phyloP scores from a whole-genome alignment of 2,888 invertebrate species.

The Timandra comae region DNA sequence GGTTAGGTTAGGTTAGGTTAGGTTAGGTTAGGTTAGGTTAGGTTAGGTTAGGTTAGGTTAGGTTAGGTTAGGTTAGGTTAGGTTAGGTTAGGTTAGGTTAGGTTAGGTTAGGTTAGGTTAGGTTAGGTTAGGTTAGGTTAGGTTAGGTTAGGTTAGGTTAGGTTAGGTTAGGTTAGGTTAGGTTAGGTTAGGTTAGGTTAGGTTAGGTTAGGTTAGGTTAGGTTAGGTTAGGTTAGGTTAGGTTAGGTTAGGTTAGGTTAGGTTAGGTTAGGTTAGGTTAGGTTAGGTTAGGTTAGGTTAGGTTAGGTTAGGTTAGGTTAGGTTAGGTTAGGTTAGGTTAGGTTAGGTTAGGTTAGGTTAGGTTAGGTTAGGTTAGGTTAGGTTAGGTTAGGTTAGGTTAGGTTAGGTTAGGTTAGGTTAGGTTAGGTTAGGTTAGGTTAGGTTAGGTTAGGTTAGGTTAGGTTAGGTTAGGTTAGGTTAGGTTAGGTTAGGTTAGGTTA shows the following conservation, averaged over 20 bases:
- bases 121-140: constrained; percentile 12
- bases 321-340: constrained; percentile 10
- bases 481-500: constrained; percentile 10
- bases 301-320: constrained; percentile 12
- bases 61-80: constrained; percentile 9
- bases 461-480: constrained; percentile 10
- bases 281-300: constrained; percentile 11
- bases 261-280: constrained; percentile 11
- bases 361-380: constrained; percentile 12
- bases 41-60: constrained; percentile 10
- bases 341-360: constrained; percentile 6
- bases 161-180: constrained; percentile 11
- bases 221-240: constrained; percentile 11
- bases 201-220: constrained; percentile 10
- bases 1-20: constrained; percentile 10
- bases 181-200: constrained; percentile 8
- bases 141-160: constrained; percentile 11
- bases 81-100: constrained; percentile 11
- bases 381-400: constrained; percentile 7
- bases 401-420: constrained; percentile 9
- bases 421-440: constrained; percentile 12
- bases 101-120: constrained; percentile 12
- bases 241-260: constrained; percentile 11
- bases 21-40: constrained; percentile 11
- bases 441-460: constrained; percentile 11